Base-by-base conservation (phyloP, 2,113 vertebrate genomes). In the Diadophis punctatus region DNA sequence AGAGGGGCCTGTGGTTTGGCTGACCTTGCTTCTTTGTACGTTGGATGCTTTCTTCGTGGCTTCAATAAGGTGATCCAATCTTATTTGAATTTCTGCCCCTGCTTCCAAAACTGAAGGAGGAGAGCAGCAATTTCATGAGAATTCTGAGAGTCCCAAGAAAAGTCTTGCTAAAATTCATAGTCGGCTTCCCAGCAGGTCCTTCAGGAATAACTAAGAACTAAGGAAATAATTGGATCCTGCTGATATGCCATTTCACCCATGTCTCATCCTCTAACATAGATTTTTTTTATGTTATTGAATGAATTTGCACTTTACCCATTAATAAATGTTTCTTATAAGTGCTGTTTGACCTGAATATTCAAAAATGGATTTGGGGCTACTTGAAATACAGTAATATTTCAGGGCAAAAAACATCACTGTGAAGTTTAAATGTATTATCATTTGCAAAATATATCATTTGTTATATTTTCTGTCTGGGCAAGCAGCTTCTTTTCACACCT, bases 1-100 rank as follows among this genome's bases (percentile, higher is more conserved):
- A 96, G 92, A 93, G 68, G 20, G 96, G 95, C 94, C 96, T 91
- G 6, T 93, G 96, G 89, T 95, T 97, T 97, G 95, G 96, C 95
- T 95, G 90, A 0, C 8, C 93, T 97, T 90, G 93, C 90, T 95
- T 86, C 90, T 97, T 96, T 95, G 93, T 93, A 88, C 91, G 88
- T 93, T 93, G 96, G 95, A 96, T 96, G 96, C 88, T 96, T 96
- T 96, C 94, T 88, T 63, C 58, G 11, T 93, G 0, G 58, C 90
- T 92, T 91, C 92, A 94, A 92, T 94, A 86, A 80, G 1, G 8
- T 94, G 93, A 93, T 91, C 90, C 92, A 86, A 94, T 90, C 56
- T 94, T 7, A 0, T 89, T 74, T 94, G 92, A 92, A 91, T 74
- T 63, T 48, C 4, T 55, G 80, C 46, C 49, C n/a, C 22, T 5